These are phyloP conservation scores for Ectobius pallidus DNA, from an alignment of 2,888 invertebrate species.

Conservation along the genomic window DNA sequence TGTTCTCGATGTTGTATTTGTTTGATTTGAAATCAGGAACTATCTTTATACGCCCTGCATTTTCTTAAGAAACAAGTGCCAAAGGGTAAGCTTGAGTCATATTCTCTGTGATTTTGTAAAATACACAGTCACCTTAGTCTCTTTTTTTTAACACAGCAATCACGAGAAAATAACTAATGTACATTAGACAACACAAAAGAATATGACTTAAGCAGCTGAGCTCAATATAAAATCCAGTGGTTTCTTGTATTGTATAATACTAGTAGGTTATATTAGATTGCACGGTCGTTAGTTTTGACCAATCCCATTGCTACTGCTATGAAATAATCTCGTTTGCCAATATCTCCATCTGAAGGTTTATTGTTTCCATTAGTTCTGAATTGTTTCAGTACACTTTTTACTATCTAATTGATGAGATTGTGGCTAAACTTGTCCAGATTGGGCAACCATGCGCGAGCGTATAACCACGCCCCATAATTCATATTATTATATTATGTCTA, in stretches of 20 bases:
- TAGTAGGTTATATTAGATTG: conserved; percentile 1
- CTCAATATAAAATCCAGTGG: background rate
- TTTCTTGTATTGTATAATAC: background rate
- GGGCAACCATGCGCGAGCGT: background rate
- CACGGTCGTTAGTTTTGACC: background rate
- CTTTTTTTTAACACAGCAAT: too few relatives aligned
- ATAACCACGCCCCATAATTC: background rate
- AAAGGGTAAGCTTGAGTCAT: conserved; percentile 9
- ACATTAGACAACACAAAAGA: background rate
- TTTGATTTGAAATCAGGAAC: too few relatives aligned
- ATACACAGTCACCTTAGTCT: background rate
- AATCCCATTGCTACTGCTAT: too few relatives aligned
- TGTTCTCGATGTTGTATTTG: too few relatives aligned
- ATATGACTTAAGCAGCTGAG: too few relatives aligned
- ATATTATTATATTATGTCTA: conserved; percentile 4
- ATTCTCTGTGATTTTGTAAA: background rate
- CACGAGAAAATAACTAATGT: background rate
- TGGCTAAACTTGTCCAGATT: background rate
- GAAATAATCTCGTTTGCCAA: too few relatives aligned
- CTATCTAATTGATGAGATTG: background rate
- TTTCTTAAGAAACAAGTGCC: background rate
- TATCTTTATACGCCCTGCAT: background rate
- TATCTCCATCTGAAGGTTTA: too few relatives aligned
- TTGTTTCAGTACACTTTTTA: background rate
- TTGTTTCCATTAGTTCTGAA: conserved; percentile 4